Conservation (phyloP, 1,140 invertebrate genomes). For the Streblospio benedicti region DNA sequence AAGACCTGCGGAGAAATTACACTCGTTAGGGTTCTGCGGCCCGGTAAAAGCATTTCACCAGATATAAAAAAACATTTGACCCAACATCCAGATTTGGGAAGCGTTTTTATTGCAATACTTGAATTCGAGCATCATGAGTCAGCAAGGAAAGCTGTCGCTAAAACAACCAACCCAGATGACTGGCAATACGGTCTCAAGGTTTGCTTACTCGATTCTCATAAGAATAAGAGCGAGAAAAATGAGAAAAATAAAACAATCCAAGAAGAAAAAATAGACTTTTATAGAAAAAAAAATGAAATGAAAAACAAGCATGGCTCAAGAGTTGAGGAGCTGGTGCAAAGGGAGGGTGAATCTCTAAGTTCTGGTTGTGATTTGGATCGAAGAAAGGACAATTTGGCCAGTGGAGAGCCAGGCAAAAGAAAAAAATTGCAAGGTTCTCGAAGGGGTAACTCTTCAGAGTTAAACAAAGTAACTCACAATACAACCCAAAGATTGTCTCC, state of each 20-base stretch:
- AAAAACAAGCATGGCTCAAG: too few species aligned
- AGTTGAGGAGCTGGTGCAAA: too few species aligned
- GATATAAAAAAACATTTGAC: conserved; percentile 80
- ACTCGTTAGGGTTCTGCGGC: conserved; percentile 71
- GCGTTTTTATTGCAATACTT: conserved; percentile 74
- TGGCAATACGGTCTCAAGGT: conserved; percentile 52
- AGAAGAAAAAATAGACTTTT: too few species aligned
- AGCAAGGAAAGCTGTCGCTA: conserved; percentile 66
- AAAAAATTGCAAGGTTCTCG: too few species aligned
- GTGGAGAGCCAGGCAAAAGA: too few species aligned
- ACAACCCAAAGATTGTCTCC: conserved; percentile 14
- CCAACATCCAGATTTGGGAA: conserved; percentile 74
- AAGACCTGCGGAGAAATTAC: conserved; percentile 78
- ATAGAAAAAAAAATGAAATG: too few species aligned
- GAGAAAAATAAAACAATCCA: conserved; percentile 5
- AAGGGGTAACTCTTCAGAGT: too few species aligned
- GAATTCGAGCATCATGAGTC: conserved; percentile 81
- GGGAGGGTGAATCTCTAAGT: too few species aligned
- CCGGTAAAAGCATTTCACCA: conserved; percentile 74
- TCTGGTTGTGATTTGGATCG: too few species aligned
- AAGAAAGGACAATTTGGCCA: too few species aligned
- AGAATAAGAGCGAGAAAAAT: background rate
- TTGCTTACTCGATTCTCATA: background rate
- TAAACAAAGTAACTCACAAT: too few species aligned
- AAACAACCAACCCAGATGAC: conserved; percentile 41